phyloP scores from a whole-genome alignment of 2,888 invertebrate species.

The Troilus luridus region DNA sequence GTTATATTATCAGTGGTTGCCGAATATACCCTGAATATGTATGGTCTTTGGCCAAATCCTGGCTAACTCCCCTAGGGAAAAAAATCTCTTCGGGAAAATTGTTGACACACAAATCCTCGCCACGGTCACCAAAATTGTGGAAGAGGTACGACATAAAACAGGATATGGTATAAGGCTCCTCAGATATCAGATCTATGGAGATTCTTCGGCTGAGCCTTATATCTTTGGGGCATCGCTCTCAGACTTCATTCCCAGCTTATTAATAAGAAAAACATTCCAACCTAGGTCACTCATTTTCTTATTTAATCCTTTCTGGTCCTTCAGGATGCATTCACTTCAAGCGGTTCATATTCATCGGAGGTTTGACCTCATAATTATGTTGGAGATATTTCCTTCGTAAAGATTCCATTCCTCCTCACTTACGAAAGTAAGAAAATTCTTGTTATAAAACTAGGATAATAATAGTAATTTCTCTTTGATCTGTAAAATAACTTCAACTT shows the following conservation, averaged over 20 bases:
- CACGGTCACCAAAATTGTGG: background rate
- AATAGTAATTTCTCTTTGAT: background rate
- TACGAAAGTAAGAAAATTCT: background rate
- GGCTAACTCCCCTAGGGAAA: background rate
- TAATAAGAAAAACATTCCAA: background rate
- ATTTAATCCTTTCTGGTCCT: background rate
- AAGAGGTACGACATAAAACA: background rate
- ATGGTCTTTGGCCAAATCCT: background rate
- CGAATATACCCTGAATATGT: background rate
- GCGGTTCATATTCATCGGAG: background rate
- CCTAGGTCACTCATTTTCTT: background rate
- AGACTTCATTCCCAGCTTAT: background rate
- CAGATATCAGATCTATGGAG: conserved; percentile 5
- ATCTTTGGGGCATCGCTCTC: conserved; percentile 3
- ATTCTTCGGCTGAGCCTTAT: background rate
- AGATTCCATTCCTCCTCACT: background rate
- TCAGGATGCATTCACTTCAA: background rate
- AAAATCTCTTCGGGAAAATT: background rate
- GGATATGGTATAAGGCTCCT: background rate
- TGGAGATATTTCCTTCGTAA: background rate
- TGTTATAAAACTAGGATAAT: background rate
- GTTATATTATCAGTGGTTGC: background rate
- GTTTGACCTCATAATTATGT: background rate
- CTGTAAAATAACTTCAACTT: background rate
- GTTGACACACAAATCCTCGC: background rate